These are phyloP conservation scores for Miltochrista miniata DNA, from an alignment of 2,888 invertebrate species.

Conservation along the genomic window DNA sequence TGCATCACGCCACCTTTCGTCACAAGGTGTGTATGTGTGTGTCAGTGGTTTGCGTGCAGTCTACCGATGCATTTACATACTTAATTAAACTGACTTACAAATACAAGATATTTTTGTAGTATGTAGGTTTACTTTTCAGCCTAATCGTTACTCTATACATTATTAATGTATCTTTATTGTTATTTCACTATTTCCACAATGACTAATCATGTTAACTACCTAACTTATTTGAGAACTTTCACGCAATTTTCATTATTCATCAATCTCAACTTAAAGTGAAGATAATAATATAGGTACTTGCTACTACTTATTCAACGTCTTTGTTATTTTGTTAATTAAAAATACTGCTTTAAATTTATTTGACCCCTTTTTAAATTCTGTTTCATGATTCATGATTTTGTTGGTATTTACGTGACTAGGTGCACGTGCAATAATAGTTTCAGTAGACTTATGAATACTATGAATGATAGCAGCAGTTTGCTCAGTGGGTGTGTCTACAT, in stretches of 20 bases:
- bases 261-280: slow-evolving; percentile 13
- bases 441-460: no score
- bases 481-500: slow-evolving; percentile 5
- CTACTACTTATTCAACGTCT: slow-evolving; percentile 1
- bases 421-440: not conserved
- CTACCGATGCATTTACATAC: slow-evolving; percentile 41
- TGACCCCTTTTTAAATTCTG: slow-evolving; percentile 23
- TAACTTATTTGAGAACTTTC: not conserved
- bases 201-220: slow-evolving; percentile 8
- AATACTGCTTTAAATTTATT: slow-evolving; percentile 20
- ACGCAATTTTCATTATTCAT: not conserved
- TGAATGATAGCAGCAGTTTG: no score
- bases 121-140: slow-evolving; percentile 28
- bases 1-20: slow-evolving; percentile 55
- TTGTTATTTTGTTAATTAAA: slow-evolving; percentile 15
- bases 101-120: slow-evolving; percentile 26
- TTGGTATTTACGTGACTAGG: slow-evolving; percentile 11
- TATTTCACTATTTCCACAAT: no score
- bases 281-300: slow-evolving; percentile 5
- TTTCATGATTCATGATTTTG: slow-evolving; percentile 29
- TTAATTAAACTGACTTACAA: slow-evolving; percentile 44
- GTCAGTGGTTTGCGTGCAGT: slow-evolving; percentile 35
- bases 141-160: slow-evolving; percentile 17
- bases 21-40: slow-evolving; percentile 33
- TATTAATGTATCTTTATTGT: no score